Conservation (phyloP, 2,113 vertebrate species). For the Maccullochella peelii region DNA sequence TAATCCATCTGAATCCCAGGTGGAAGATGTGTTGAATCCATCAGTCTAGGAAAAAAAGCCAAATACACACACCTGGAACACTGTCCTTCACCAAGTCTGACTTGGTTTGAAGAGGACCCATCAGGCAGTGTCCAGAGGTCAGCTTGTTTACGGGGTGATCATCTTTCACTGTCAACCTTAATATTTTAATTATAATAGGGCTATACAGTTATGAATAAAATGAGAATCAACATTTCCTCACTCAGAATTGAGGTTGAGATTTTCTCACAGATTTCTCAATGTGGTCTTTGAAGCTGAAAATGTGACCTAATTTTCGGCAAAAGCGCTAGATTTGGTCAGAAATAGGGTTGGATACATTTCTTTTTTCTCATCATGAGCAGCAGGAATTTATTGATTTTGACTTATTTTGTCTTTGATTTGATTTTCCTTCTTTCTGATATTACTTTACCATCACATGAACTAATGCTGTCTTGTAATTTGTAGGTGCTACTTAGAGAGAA, state of each 20-base stretch:
- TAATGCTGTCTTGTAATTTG: neutral
- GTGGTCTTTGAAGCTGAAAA: conserved; percentile 1
- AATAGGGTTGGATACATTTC: neutral
- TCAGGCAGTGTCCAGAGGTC: conserved; percentile 35
- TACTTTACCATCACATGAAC: neutral
- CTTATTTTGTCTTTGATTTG: fast-evolving
- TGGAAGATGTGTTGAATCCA: conserved; percentile 30
- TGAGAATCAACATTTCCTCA: neutral
- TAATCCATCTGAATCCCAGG: conserved; percentile 48
- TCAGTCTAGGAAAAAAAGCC: conserved; percentile 21
- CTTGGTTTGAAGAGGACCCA: conserved; percentile 6
- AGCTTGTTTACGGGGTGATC: neutral
- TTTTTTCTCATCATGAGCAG: neutral
- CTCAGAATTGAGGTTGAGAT: neutral
- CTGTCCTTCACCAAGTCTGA: neutral
- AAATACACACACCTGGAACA: conserved; percentile 42
- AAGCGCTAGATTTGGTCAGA: neutral
- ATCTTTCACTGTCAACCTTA: conserved; percentile 18
- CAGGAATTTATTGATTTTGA: too few relatives aligned
- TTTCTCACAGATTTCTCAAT: conserved; percentile 2
- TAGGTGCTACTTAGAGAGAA: neutral
- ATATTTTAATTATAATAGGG: neutral
- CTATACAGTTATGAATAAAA: neutral
- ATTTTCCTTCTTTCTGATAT: neutral
- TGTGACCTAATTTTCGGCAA: neutral